These are phyloP conservation scores for Pseudochirops corinnae DNA, from an alignment of 2,797 vertebrate species.

Conservation along the genomic window DNA sequence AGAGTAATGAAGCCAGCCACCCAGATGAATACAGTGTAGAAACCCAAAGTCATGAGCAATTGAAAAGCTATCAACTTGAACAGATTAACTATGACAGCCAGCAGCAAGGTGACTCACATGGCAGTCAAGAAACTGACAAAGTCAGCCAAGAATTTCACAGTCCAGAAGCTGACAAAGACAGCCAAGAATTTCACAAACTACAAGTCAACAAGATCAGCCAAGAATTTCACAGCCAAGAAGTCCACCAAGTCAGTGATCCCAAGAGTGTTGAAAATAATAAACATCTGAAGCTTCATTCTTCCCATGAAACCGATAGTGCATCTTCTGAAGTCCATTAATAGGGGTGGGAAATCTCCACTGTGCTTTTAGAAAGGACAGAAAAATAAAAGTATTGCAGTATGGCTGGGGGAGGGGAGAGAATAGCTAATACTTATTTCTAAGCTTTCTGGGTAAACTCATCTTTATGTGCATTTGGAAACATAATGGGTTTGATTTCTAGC, in stretches of 20 bases:
- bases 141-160: slow-evolving; percentile 60
- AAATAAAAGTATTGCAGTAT: slow-evolving; percentile 4
- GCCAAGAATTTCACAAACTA: slow-evolving; percentile 40
- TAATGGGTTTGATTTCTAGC: slow-evolving; percentile 37
- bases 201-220: slow-evolving; percentile 64
- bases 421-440: slow-evolving; percentile 58
- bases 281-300: slow-evolving; percentile 65
- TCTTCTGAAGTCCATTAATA: slow-evolving; percentile 73
- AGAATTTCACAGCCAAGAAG: slow-evolving; percentile 55
- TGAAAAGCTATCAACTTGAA: slow-evolving; percentile 31
- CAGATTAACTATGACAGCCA: slow-evolving; percentile 42
- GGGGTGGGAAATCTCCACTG: slow-evolving; percentile 62
- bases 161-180: slow-evolving; percentile 29
- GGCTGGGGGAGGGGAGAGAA: slow-evolving; percentile 14
- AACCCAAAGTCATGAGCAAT: slow-evolving; percentile 68
- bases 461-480: slow-evolving; percentile 45
- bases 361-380: slow-evolving; percentile 66
- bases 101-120: slow-evolving; percentile 48
- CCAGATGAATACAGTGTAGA: slow-evolving; percentile 60
- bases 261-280: slow-evolving; percentile 55
- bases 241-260: not conserved
- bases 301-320: slow-evolving; percentile 71
- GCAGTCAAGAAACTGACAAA: slow-evolving; percentile 53
- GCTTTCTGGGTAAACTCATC: slow-evolving; percentile 59
- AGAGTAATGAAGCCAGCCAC: slow-evolving; percentile 75